Evolutionary conservation across 2,888 invertebrate genomes (phyloP).

Genomic region (Elysia crispata): DNA sequence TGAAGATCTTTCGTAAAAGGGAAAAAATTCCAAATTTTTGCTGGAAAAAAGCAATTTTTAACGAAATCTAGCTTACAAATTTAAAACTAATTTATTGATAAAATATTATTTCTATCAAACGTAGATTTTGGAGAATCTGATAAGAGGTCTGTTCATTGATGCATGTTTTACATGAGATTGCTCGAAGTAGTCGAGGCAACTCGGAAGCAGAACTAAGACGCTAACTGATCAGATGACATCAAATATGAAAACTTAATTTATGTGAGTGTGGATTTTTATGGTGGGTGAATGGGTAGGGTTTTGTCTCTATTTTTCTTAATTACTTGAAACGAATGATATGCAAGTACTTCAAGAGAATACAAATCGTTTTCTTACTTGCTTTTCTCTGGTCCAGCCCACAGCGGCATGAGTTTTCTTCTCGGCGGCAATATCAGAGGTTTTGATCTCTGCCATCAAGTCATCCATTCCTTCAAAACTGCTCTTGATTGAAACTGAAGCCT

Average conservation of each 20-base stretch:
- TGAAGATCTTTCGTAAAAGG: neutral
- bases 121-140: no score
- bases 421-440: conserved; percentile 32
- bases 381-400: conserved; percentile 40
- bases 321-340: no score
- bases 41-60: neutral
- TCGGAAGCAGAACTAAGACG: no score
- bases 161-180: no score
- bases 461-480: conserved; percentile 34
- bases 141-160: no score
- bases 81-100: neutral
- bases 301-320: no score
- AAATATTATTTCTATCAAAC: no score
- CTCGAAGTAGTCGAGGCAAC: no score
- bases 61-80: neutral
- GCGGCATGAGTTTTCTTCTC: conserved; percentile 35
- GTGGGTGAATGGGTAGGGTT: no score
- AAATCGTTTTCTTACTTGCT: conserved; percentile 1
- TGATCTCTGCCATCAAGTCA: conserved; percentile 44
- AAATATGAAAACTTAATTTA: no score
- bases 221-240: no score
- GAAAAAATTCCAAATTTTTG: neutral
- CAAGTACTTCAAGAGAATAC: neutral
- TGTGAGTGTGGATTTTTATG: no score
- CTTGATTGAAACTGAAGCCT: conserved; percentile 35